phyloP scores from a whole-genome alignment of 2,797 vertebrate genomes.

The Lepidocolaptes lacrymiger region DNA sequence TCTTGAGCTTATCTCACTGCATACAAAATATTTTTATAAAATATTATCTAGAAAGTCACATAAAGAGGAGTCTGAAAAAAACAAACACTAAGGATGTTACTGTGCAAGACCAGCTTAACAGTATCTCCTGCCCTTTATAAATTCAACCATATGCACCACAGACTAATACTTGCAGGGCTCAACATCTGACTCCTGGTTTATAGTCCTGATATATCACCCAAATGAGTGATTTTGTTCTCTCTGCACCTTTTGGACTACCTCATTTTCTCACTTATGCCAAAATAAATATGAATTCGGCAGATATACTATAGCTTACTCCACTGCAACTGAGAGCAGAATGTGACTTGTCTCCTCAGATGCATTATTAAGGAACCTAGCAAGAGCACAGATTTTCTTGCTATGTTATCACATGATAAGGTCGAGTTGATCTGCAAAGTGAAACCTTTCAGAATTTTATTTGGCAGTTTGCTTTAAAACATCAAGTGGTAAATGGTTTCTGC shows the following conservation, averaged over 20 bases:
- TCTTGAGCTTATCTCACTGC: not conserved
- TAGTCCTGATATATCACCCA: not conserved
- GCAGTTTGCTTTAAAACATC: constrained; percentile 73
- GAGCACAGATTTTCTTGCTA: constrained; percentile 65
- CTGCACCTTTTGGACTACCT: constrained; percentile 25
- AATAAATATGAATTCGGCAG: constrained; percentile 45
- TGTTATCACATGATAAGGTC: constrained; percentile 67
- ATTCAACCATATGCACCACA: not conserved
- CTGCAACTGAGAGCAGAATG: constrained; percentile 42
- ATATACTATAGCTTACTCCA: constrained; percentile 16
- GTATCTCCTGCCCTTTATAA: not conserved
- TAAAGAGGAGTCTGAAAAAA: not conserved
- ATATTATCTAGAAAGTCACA: not conserved
- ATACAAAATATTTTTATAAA: not conserved
- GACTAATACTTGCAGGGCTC: not conserved
- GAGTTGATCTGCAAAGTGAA: constrained; percentile 66
- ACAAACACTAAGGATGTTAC: not conserved
- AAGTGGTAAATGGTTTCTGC: constrained; percentile 67
- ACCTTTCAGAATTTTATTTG: constrained; percentile 73
- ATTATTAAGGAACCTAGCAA: constrained; percentile 62
- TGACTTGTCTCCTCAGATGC: constrained; percentile 43
- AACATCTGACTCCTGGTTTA: not conserved
- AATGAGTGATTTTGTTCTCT: constrained; percentile 7
- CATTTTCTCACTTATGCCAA: constrained; percentile 21
- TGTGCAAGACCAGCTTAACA: not conserved